These are phyloP conservation scores for Triops cancriformis DNA, from an alignment of 1,140 invertebrate species.

Conservation along the genomic window DNA sequence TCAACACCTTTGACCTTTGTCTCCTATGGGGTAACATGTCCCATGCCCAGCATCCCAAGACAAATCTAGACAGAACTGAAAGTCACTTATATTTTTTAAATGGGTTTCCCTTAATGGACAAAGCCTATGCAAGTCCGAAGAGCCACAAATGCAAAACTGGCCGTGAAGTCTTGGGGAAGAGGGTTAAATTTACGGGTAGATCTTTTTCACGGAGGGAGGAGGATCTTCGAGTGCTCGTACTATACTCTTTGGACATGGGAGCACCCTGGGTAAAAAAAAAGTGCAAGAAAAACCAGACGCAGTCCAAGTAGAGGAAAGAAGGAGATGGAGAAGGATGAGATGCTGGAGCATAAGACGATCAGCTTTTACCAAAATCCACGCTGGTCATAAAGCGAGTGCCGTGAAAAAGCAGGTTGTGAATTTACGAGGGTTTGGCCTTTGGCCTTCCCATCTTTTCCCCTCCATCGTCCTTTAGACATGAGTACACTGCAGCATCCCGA, in stretches of 20 bases:
- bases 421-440: slow-evolving; percentile 13
- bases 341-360: slow-evolving; percentile 1
- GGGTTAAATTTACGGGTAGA: background rate
- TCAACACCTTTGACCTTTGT: too few relatives aligned
- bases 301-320: background rate
- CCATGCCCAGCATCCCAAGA: too few relatives aligned
- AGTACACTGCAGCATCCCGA: background rate
- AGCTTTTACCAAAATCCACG: slow-evolving; percentile 13
- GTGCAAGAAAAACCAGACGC: background rate
- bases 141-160: background rate
- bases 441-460: background rate
- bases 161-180: background rate
- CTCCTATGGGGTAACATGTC: too few relatives aligned
- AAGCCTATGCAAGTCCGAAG: background rate
- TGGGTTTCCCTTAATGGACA: too few relatives aligned
- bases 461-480: background rate
- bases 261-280: background rate
- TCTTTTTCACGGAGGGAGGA: background rate
- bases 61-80: too few relatives aligned
- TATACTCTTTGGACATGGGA: too few relatives aligned
- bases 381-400: slow-evolving; percentile 12
- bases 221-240: background rate
- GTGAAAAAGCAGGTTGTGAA: slow-evolving; percentile 13
- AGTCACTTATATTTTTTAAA: too few relatives aligned
- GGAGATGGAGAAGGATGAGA: background rate